Evolutionary conservation across 1,140 invertebrate genomes (phyloP), one percentile per base, ranked within the genome.

Genomic region (Xylocopa sonorina): DNA sequence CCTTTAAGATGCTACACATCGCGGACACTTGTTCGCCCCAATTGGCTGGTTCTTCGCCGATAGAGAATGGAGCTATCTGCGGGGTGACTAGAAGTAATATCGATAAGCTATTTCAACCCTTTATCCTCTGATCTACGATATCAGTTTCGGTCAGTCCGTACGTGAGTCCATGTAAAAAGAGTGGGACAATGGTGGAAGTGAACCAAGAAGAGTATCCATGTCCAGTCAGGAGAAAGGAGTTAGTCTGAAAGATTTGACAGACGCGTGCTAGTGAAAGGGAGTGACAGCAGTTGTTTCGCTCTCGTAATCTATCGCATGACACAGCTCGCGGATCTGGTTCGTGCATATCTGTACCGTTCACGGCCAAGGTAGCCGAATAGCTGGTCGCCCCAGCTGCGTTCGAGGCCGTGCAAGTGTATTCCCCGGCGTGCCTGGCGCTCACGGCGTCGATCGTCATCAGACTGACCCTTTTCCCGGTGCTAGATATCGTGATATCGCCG

Each of bases 331-430:
- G 38, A 57, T 53, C 68, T 29, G 18, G 18, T 72, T 68, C 83
- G 77, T 85, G 83, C 74, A 80, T 38, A 60, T 69, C 55, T 80
- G 78, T 91, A 96, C 96, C 96, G 93, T 96, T 96, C 81, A 97
- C 95, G 89, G 95, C 94, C 87, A 97, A 92, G 85, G 93, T 93
- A 48, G 95, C 93, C 55, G 95, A 95, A 88, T 95, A 95, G 88
- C 94, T 95, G 63, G 94, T 94, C 81, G 92, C 92, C 76, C 95
- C 96, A 81, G 95, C 96, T 34, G 91, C 91, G 91, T 97, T 97
- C 66, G 94, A 94, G 83, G 95, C 96, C 62, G 94, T 94, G 93
- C 97, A 97, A 63, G 96, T 96, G 91, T 97, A 98, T 90, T 96
- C 96, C 63, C 96, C 96, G 53, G 94, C 94, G 92, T 97, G 96